Base-by-base conservation (phyloP, 2,888 invertebrate species). In the Megalurothrips usitatus region DNA sequence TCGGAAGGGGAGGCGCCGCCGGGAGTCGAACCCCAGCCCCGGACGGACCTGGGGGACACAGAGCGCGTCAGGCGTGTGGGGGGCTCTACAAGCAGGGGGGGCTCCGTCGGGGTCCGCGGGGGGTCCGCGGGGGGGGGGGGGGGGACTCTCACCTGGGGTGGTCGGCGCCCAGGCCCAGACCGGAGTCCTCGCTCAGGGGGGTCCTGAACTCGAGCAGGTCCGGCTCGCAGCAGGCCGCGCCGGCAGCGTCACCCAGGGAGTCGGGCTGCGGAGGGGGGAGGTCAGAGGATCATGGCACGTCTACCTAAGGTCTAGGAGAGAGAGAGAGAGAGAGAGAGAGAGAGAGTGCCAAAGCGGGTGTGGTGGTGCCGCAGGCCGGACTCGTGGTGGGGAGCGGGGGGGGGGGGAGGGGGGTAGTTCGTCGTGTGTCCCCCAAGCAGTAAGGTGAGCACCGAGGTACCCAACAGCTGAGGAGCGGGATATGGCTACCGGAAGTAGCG, bases 121-220 rank as follows among this genome's bases (percentile, higher is more conserved):
- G n/a, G n/a, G n/a, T n/a, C n/a, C n/a, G n/a, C n/a, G n/a, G n/a
- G n/a, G n/a, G n/a, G n/a, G 52, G 52, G 14, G 8, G 52, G 52
- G 52, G 52, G 52, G 49, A 14, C 10, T 49, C 68, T 26, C 26
- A 75, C 68, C 68, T 75, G 23, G 68, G 68, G 68, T 26, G 26
- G 68, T 75, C 68, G 68, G 68, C 68, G 23, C 68, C 68, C 68
- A 75, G 68, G 23, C 68, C 68, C 23, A 75, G 68, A 8, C 68
- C 68, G 11, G 68, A 75, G 68, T 75, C 68, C 68, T 75, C 68
- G 68, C 68, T 75, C 68, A 75, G 26, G 68, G 68, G 68, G 68
- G 68, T 75, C 68, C 23, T 75, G 68, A 75, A 75, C 68, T 75
- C 68, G 68, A 75, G 68, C 9, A 26, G 68, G 68, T 75, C 68